Percentiles rank a stretch among this genome's conserved stretches.
These are phyloP conservation scores for Palythoa grandis DNA, from an alignment of 92 coral and sea anemone species.

Conservation along the genomic window DNA sequence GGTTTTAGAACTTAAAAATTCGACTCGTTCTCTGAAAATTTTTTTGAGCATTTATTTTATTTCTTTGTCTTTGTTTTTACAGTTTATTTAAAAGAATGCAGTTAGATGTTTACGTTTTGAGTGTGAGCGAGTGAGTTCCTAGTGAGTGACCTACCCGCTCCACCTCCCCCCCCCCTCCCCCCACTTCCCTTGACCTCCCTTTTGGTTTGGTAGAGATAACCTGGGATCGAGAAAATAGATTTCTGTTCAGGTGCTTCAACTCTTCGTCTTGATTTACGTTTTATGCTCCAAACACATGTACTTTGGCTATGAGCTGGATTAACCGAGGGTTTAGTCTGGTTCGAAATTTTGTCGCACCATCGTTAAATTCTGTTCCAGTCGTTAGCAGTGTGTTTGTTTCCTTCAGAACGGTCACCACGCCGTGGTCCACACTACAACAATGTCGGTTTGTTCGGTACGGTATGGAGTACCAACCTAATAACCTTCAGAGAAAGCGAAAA, in stretches of 20 bases:
- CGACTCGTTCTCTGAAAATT: too few species aligned
- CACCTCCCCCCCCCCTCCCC: neutral
- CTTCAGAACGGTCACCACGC: neutral
- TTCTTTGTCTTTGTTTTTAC: too few species aligned
- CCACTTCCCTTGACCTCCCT: neutral
- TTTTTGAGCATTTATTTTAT: too few species aligned
- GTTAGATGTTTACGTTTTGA: too few species aligned
- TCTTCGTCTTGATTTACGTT: neutral
- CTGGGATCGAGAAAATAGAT: neutral
- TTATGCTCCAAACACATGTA: neutral
- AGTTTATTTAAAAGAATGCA: too few species aligned
- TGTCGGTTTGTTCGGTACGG: slow-evolving; percentile 87
- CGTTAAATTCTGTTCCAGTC: slow-evolving; percentile 6
- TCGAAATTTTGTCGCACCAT: slow-evolving; percentile 48
- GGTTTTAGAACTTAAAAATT: too few species aligned
- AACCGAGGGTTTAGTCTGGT: slow-evolving; percentile 59
- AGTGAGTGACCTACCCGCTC: too few species aligned
- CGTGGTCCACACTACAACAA: slow-evolving; percentile 58
- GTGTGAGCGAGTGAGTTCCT: too few species aligned
- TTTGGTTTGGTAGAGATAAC: neutral
- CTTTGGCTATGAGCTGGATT: slow-evolving; percentile 73
- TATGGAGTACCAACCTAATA: slow-evolving; percentile 95
- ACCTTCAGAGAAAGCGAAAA: slow-evolving; percentile 91
- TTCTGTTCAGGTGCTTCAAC: neutral
- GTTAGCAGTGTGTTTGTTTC: neutral